Evolutionary conservation across 92 coral and sea anemone genomes (phyloP).

Genomic region (Montipora capitata): DNA sequence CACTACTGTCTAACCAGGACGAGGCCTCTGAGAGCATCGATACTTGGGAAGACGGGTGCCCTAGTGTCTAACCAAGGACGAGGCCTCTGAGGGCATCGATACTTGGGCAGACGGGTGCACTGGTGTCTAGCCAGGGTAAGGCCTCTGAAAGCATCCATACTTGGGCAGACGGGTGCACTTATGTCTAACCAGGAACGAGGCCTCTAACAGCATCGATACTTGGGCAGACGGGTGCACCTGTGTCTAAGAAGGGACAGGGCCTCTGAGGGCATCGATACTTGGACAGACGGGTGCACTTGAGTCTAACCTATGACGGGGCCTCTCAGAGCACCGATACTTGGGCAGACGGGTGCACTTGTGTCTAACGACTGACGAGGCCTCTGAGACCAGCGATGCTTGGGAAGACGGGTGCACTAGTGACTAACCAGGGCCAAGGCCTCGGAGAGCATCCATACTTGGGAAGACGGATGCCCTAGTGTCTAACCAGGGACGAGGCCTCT

Average conservation of each 20-base stretch:
- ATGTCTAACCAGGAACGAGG: not conserved
- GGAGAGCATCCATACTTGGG: conserved; percentile 8
- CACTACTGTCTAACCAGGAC: not conserved
- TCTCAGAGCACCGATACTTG: no score
- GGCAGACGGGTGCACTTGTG: not conserved
- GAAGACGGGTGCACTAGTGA: not conserved
- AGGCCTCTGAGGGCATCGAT: conserved; percentile 1
- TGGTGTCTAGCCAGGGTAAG: not conserved
- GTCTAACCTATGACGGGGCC: no score
- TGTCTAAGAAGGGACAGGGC: not conserved
- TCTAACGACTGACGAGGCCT: no score
- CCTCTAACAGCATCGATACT: not conserved
- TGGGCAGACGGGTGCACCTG: not conserved
- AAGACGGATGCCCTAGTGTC: not conserved
- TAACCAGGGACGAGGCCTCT: conserved; percentile 6
- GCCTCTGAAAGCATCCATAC: not conserved
- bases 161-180: not conserved
- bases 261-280: not conserved
- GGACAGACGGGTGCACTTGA: no score
- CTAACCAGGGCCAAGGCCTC: not conserved
- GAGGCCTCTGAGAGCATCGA: conserved; percentile 4
- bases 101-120: conserved; percentile 6
- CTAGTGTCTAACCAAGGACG: not conserved
- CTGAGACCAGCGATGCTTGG: no score
- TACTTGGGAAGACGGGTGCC: no score